phyloP scores from a whole-genome alignment of 2,113 vertebrate genomes.

The Dunckerocampus dactyliophorus region DNA sequence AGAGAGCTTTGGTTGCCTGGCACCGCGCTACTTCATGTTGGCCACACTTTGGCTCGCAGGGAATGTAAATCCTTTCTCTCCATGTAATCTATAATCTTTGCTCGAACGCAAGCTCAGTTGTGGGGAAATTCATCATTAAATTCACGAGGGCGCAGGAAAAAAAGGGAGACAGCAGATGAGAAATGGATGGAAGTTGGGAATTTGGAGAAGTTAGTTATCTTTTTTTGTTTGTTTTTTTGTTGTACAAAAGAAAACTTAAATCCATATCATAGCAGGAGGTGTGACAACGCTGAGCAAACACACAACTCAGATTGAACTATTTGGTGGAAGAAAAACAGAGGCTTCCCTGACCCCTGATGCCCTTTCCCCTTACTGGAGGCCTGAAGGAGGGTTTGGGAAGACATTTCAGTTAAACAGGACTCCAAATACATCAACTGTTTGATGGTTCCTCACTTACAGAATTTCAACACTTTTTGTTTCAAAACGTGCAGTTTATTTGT shows the following conservation, averaged over 20 bases:
- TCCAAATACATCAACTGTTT: conserved; percentile 29
- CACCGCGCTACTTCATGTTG: conserved; percentile 11
- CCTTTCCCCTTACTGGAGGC: conserved; percentile 15
- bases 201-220: background rate
- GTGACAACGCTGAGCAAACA: no score
- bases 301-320: conserved; percentile 1
- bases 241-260: no score
- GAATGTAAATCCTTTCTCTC: conserved; percentile 38
- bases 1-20: conserved; percentile 26
- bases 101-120: conserved; percentile 20
- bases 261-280: no score
- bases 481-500: no score
- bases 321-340: conserved; percentile 16
- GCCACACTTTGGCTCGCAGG: conserved; percentile 32
- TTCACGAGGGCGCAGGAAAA: conserved; percentile 4
- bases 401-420: background rate
- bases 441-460: background rate
- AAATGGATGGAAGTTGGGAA: background rate
- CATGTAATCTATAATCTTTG: conserved; percentile 44
- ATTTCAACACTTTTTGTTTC: no score
- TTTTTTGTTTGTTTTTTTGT: no score
- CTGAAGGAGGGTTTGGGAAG: conserved; percentile 26
- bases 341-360: conserved; percentile 34
- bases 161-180: background rate
- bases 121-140: conserved; percentile 18